Conservation (phyloP, 1,140 invertebrate genomes). For the Dufourea novaeangliae region DNA sequence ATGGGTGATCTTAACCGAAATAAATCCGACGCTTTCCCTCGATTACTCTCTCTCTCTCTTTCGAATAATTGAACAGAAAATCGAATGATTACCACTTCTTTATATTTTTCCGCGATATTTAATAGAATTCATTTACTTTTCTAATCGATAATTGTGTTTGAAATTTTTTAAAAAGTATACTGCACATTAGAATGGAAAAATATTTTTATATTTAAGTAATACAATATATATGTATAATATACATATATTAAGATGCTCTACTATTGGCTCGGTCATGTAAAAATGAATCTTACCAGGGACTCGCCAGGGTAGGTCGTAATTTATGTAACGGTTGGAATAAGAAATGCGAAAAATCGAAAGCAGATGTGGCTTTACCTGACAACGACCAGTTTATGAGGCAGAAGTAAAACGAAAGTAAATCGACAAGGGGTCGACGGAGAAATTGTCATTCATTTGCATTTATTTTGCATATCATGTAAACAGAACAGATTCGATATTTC, state of each 20-base stretch:
- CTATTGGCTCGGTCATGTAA: conserved; percentile 10
- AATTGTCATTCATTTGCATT: conserved; percentile 3
- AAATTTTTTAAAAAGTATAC: not conserved
- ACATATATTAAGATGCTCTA: not conserved
- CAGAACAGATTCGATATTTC: not conserved
- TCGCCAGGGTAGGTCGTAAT: not conserved
- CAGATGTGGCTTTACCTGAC: conserved; percentile 20
- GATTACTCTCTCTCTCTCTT: not conserved
- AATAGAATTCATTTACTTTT: too few species aligned
- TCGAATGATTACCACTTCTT: not conserved
- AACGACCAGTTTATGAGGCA: conserved; percentile 6
- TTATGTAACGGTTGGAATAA: not conserved
- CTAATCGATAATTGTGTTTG: too few species aligned
- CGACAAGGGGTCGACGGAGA: not conserved
- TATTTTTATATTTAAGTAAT: not conserved
- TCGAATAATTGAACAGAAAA: not conserved
- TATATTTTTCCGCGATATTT: too few species aligned
- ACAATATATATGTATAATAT: too few species aligned
- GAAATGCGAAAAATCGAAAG: conserved; percentile 29
- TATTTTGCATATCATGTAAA: not conserved
- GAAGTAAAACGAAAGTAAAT: conserved; percentile 5
- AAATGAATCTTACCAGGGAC: not conserved
- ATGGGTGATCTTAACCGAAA: not conserved
- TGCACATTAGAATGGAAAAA: not conserved
- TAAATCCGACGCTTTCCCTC: not conserved